Evolutionary conservation across 2,797 vertebrate species (phyloP).

Genomic region (Coccyzus lansbergi): DNA sequence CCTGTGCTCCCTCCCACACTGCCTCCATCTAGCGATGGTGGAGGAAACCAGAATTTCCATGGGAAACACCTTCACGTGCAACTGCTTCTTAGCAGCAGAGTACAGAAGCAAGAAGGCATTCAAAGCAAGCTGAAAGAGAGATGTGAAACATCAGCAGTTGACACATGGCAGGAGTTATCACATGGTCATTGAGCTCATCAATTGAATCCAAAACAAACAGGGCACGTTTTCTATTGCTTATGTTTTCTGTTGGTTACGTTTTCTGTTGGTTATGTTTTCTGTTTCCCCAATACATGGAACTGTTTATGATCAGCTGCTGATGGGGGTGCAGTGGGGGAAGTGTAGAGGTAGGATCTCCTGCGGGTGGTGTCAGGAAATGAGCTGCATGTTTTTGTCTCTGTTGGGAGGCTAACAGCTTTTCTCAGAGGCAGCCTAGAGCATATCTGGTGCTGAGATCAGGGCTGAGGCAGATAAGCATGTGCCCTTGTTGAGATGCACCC

Average conservation of each 20-base stretch:
- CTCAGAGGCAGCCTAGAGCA: not conserved
- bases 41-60: fast-evolving
- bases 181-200: not conserved
- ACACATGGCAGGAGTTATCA: not conserved
- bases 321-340: not conserved
- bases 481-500: not conserved
- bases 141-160: not conserved
- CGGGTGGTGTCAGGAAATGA: not conserved
- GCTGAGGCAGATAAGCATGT: not conserved
- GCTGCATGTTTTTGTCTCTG: not conserved
- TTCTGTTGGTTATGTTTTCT: not conserved
- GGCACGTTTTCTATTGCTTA: not conserved
- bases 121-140: not conserved
- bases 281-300: not conserved
- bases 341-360: not conserved
- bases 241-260: fast-evolving
- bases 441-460: not conserved
- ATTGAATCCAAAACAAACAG: not conserved
- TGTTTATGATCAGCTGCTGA: not conserved
- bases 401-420: not conserved
- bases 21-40: not conserved
- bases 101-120: fast-evolving
- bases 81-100: not conserved
- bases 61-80: not conserved
- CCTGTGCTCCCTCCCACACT: not conserved